Percentiles rank a stretch among this genome's conserved stretches.
Evolutionary conservation across 2,113 vertebrate genomes (phyloP).

Genomic region (Gallinago media): DNA sequence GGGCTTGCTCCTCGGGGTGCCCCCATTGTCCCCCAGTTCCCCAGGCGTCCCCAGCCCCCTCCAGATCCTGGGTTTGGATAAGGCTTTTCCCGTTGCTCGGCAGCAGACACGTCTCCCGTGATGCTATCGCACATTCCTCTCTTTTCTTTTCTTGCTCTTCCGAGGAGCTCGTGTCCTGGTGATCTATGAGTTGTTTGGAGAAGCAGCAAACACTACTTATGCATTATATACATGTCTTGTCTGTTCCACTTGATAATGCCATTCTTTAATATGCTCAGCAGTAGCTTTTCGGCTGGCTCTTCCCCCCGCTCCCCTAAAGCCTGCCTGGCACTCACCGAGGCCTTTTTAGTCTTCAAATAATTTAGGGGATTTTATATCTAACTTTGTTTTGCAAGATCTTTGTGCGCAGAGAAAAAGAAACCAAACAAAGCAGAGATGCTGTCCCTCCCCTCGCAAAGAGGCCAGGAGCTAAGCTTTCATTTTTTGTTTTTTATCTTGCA

Average conservation of each 20-base stretch:
- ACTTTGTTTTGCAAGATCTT: not conserved
- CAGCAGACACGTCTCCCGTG: not conserved
- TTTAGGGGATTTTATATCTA: constrained; percentile 4
- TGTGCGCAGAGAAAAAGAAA: not conserved
- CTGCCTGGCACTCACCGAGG: not conserved
- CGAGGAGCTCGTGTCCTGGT: constrained; percentile 34
- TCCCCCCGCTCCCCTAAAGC: not conserved
- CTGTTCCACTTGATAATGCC: constrained; percentile 73
- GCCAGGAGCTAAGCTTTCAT: not conserved
- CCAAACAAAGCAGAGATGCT: not conserved
- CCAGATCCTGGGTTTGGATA: not conserved
- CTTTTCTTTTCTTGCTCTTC: not conserved
- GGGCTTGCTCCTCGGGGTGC: not conserved
- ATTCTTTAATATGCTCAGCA: constrained; percentile 72
- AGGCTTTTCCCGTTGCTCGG: not conserved
- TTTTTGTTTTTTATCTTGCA: not conserved
- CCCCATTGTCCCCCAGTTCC: fast-evolving
- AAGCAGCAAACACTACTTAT: constrained; percentile 43
- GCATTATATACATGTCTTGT: constrained; percentile 68
- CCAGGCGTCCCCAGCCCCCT: fast-evolving
- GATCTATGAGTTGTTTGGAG: constrained; percentile 72
- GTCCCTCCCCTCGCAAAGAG: not conserved
- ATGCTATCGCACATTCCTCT: not conserved
- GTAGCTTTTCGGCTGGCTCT: constrained; percentile 59
- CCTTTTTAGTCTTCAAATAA: constrained; percentile 7